Percentiles rank a stretch among this genome's conserved stretches.
phyloP scores from a whole-genome alignment of 2,797 vertebrate genomes.

The Centroberyx gerrardi region DNA sequence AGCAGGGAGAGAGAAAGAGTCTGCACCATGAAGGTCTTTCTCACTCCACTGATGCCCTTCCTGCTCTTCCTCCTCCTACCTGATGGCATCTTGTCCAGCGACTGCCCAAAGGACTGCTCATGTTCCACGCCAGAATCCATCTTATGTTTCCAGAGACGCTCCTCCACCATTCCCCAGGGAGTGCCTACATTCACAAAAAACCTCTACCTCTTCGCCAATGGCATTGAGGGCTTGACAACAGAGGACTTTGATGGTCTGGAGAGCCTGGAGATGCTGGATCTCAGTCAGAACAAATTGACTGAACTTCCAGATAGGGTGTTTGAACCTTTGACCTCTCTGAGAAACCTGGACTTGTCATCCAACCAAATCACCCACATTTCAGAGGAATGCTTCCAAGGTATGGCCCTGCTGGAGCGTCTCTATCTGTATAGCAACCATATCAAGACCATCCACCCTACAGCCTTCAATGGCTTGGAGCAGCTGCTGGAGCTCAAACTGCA shows the following conservation, averaged over 20 bases:
- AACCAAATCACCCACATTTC: slow-evolving; percentile 94
- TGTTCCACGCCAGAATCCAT: slow-evolving; percentile 88
- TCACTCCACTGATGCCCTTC: slow-evolving; percentile 68
- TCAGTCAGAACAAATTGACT: slow-evolving; percentile 94
- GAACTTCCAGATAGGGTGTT: slow-evolving; percentile 91
- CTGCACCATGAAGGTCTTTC: slow-evolving; percentile 81
- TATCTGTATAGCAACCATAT: slow-evolving; percentile 94
- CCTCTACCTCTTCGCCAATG: slow-evolving; percentile 93
- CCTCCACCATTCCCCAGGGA: slow-evolving; percentile 84
- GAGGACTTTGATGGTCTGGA: slow-evolving; percentile 89
- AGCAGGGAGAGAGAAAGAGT: slow-evolving; percentile 62
- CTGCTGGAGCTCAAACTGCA: slow-evolving; percentile 96
- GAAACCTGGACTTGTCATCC: slow-evolving; percentile 94
- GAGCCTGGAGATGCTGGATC: slow-evolving; percentile 91
- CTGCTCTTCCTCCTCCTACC: slow-evolving; percentile 82
- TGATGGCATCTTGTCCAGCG: slow-evolving; percentile 46
- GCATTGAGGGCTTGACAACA: slow-evolving; percentile 86
- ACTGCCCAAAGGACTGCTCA: slow-evolving; percentile 89
- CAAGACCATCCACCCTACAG: slow-evolving; percentile 89
- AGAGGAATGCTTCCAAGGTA: slow-evolving; percentile 91
- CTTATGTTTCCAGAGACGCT: slow-evolving; percentile 89
- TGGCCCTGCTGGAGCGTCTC: slow-evolving; percentile 92
- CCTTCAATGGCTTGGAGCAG: slow-evolving; percentile 89
- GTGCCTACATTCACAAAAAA: slow-evolving; percentile 83
- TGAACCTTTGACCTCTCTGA: slow-evolving; percentile 88